These are phyloP conservation scores for Gasterosteus aculeatus DNA, from an alignment of 2,113 vertebrate species.

Conservation along the genomic window DNA sequence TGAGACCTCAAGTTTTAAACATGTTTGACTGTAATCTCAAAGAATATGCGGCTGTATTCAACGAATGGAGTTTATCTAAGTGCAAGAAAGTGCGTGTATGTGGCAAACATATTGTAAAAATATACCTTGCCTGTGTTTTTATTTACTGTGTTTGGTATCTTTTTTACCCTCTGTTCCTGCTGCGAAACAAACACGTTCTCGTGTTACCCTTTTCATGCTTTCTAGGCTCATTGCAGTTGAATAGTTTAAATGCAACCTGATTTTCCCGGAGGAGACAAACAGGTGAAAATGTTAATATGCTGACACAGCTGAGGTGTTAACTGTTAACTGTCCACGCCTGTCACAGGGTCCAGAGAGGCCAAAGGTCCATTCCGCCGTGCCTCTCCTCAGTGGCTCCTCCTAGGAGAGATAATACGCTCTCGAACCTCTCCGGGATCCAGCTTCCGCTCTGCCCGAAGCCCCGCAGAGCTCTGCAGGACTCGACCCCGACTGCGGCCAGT, in stretches of 20 bases:
- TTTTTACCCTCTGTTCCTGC: neutral
- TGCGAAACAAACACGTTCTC: neutral
- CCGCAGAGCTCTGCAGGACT: conserved; percentile 27
- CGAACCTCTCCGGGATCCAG: conserved; percentile 11
- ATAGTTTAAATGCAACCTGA: neutral
- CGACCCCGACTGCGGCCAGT: conserved; percentile 8
- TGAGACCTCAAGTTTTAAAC: conserved; percentile 65
- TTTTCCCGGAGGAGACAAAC: neutral
- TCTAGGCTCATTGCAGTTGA: neutral
- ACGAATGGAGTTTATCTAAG: too few species aligned
- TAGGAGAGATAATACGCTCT: conserved; percentile 47
- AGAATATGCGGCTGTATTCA: neutral
- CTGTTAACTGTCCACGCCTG: conserved; percentile 73
- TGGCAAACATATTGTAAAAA: neutral
- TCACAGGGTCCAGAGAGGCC: conserved; percentile 63
- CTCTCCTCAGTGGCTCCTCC: conserved; percentile 54
- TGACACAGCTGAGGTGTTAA: conserved; percentile 73
- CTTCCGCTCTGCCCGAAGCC: conserved; percentile 38
- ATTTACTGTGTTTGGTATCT: neutral
- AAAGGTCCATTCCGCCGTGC: conserved; percentile 60
- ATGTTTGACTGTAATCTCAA: conserved; percentile 29
- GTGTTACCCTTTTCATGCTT: neutral
- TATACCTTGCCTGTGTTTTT: neutral
- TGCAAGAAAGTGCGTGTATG: neutral
- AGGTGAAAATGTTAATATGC: conserved; percentile 32